Base-by-base conservation (phyloP, 1,140 invertebrate genomes). In the Caenorhabditis remanei region DNA sequence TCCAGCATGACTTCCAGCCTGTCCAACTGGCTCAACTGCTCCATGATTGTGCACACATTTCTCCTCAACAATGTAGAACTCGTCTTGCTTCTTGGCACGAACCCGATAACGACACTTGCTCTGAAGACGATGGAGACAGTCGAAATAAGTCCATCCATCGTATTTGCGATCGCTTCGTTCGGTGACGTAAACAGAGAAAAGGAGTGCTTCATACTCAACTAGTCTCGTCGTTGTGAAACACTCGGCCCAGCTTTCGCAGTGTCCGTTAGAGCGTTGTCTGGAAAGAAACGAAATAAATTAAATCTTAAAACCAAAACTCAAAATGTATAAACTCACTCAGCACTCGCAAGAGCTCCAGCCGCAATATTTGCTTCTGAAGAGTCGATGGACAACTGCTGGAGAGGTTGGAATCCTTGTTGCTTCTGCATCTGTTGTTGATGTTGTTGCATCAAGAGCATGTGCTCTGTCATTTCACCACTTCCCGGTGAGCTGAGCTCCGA, bases 61-160 rank as follows among this genome's bases (percentile, higher is more conserved):
- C 79, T 87, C 86, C 65, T 87, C 86, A n/a, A 87, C 65, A 61
- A 87, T 83, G 43, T 41, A 87, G 56, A 87, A 87, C 41, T 87
- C 86, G 40, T 83, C 48, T 24, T 53, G 40, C 50, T 65, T 67
- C 56, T 87, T 87, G 50, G 75, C 56, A 48, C 86, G 86, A 24
- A 87, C 86, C 32, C 71, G n/a, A 32, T 87, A 87, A 5, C 86
- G 65, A 50, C 86, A 87, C n/a, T 87, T 87, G 75, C 58, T 83
- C 32, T 87, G 86, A 7, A 87, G 86, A 9, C 86, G 50, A 24
- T 87, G 75, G 32, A 83, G 21, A 71, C 86, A 87, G 16, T 87
- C 86, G 79, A 79, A 87, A 71, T 87, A 87, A 0, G 75, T 40
- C 43, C 55, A 87, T 43, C 75, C 86, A n/a, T 87, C 86, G 43